These are phyloP conservation scores for Platycnemis pennipes DNA, from an alignment of 2,888 invertebrate genomes.

Conservation along the genomic window DNA sequence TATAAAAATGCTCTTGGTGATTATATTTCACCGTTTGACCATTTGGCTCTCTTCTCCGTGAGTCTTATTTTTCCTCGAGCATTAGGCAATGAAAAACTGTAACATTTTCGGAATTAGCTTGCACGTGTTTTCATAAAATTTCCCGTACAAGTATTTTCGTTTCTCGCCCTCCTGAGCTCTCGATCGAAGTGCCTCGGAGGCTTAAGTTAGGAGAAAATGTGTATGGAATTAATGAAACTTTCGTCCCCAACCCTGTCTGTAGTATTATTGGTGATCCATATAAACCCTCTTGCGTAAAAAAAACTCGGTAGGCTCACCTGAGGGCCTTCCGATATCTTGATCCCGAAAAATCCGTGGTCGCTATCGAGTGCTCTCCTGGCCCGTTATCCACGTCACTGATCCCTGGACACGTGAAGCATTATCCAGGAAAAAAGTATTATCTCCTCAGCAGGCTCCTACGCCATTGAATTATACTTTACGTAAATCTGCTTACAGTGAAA, in stretches of 20 bases:
- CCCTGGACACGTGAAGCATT: neutral
- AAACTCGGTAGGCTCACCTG: neutral
- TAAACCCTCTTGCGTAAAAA: neutral
- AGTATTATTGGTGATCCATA: neutral
- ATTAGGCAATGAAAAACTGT: no score
- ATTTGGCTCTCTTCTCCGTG: no score
- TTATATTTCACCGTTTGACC: no score
- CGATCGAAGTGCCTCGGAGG: neutral
- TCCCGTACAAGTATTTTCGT: neutral
- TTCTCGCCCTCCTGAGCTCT: neutral
- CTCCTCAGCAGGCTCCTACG: neutral
- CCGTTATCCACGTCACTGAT: neutral
- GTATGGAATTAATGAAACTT: neutral
- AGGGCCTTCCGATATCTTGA: neutral
- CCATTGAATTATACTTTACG: no score
- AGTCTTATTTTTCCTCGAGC: no score
- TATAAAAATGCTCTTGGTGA: no score
- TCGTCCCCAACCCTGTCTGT: neutral
- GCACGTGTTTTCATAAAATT: no score
- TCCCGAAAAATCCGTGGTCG: neutral
- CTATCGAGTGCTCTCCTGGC: neutral
- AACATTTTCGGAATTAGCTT: no score
- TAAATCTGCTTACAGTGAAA: no score
- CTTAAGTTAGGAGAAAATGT: neutral
- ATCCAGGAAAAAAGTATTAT: neutral